Conservation (phyloP, 64 coral and sea anemone species). For the Montipora foliosa region DNA sequence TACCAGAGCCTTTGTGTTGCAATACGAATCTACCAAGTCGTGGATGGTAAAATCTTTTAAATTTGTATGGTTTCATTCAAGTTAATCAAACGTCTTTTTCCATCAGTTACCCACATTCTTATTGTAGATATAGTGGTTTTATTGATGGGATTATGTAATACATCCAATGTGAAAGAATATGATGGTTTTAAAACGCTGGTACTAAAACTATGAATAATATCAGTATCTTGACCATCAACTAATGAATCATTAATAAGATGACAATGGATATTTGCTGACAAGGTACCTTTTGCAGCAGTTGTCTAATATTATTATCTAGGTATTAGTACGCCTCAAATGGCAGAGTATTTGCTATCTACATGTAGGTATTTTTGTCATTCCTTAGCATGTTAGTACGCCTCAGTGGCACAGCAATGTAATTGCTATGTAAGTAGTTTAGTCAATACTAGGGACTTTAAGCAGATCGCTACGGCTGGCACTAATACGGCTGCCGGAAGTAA, state of each 20-base stretch:
- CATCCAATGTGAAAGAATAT: not conserved
- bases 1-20: not conserved
- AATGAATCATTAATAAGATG: not conserved
- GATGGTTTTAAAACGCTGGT: not conserved
- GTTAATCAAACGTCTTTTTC: not conserved
- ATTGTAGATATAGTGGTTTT: not conserved
- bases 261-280: not conserved
- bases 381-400: no score
- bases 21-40: not conserved
- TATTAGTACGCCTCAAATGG: no score
- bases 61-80: not conserved
- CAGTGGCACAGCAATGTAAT: no score
- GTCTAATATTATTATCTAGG: no score
- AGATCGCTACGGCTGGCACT: no score
- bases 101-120: no score
- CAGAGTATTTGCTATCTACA: no score
- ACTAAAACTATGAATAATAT: not conserved
- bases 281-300: no score
- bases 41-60: not conserved
- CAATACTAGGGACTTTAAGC: no score
- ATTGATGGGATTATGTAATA: not conserved
- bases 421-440: no score
- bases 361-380: no score
- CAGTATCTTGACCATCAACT: not conserved
- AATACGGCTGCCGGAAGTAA: no score